phyloP scores from a whole-genome alignment of 2,888 invertebrate species.

The Orthonychiurus folsomi region DNA sequence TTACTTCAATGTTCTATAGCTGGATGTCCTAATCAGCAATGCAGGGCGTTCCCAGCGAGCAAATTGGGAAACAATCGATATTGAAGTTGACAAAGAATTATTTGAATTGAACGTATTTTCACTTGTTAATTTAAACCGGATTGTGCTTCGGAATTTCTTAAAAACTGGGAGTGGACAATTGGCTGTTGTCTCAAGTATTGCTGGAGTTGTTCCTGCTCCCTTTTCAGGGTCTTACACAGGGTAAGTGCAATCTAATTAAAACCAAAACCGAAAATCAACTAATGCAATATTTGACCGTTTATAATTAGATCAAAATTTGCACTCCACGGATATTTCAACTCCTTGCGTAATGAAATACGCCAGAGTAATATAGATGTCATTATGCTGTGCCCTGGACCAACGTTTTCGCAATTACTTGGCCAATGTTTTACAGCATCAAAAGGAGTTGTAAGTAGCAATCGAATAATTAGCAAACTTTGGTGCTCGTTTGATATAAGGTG shows the following conservation, averaged over 20 bases:
- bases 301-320: no score
- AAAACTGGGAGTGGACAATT: conserved; percentile 54
- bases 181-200: conserved; percentile 64
- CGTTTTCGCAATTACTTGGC: conserved; percentile 59
- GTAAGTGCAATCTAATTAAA: no score
- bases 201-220: conserved; percentile 59
- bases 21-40: conserved; percentile 71
- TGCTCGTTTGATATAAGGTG: no score
- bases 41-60: conserved; percentile 72
- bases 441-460: conserved; percentile 55
- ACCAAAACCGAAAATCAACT: conserved; percentile 71
- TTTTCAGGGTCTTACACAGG: conserved; percentile 62
- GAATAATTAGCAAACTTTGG: no score
- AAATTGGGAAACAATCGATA: conserved; percentile 58
- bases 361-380: conserved; percentile 56
- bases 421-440: conserved; percentile 58
- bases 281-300: no score
- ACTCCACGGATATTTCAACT: conserved; percentile 67
- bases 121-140: conserved; percentile 58
- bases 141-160: conserved; percentile 59
- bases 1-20: conserved; percentile 44
- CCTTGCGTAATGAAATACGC: conserved; percentile 54
- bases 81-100: conserved; percentile 61
- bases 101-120: conserved; percentile 71
- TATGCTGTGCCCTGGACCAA: conserved; percentile 67